phyloP scores from a whole-genome alignment of 1,140 invertebrate species.

The Neuroterus valhalla region DNA sequence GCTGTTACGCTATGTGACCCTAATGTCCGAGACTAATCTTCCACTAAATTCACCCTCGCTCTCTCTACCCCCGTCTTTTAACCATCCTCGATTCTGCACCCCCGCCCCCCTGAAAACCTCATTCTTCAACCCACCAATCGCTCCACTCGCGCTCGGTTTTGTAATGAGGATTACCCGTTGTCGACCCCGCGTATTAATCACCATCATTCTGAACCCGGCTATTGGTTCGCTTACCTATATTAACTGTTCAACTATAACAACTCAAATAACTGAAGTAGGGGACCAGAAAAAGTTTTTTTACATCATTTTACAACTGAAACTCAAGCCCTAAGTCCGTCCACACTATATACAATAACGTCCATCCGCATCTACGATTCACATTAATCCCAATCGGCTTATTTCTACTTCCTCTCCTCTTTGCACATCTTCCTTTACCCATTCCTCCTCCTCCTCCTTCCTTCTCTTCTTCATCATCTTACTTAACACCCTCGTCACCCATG shows the following conservation, averaged over 20 bases:
- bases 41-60: slow-evolving; percentile 44
- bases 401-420: too few species aligned
- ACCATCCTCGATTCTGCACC: neutral
- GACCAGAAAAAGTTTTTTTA: too few species aligned
- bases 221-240: slow-evolving; percentile 10
- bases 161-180: slow-evolving; percentile 45
- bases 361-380: too few species aligned
- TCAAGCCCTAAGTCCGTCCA: too few species aligned
- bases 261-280: slow-evolving; percentile 9
- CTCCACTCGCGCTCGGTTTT: slow-evolving; percentile 32
- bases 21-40: slow-evolving; percentile 52
- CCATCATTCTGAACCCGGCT: slow-evolving; percentile 39
- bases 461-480: too few species aligned
- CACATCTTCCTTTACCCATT: too few species aligned
- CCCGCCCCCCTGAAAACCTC: slow-evolving; percentile 30
- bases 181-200: slow-evolving; percentile 46
- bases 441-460: too few species aligned
- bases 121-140: slow-evolving; percentile 33
- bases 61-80: slow-evolving; percentile 1
- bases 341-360: too few species aligned
- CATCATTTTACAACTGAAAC: too few species aligned
- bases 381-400: too few species aligned
- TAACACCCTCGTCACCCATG: too few species aligned
- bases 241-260: slow-evolving; percentile 23
- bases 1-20: slow-evolving; percentile 43